A percentile compares a stretch with the other conserved stretches of the same genome.
These are phyloP conservation scores for Datnioides undecimradiatus DNA, from an alignment of 2,113 vertebrate genomes.

Conservation along the genomic window DNA sequence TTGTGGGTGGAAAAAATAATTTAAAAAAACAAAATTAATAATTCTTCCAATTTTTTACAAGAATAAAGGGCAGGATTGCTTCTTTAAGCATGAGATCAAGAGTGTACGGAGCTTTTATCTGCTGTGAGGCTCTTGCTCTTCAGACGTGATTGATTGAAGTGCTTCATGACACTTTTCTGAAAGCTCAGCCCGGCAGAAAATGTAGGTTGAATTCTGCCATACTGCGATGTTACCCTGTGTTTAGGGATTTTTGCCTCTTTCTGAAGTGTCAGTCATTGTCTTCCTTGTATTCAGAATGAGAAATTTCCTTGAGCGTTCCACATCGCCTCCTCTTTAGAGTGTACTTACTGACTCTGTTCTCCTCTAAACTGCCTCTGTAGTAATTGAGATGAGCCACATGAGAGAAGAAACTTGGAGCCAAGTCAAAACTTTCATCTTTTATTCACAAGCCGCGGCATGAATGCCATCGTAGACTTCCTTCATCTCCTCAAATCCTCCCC, in stretches of 20 bases:
- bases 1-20: background rate
- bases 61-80: background rate
- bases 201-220: constrained; percentile 4
- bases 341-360: constrained; percentile 40
- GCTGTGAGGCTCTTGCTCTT: background rate
- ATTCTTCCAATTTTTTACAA: background rate
- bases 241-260: constrained; percentile 31
- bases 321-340: constrained; percentile 19
- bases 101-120: background rate
- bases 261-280: constrained; percentile 51
- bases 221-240: constrained; percentile 18
- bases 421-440: constrained; percentile 76
- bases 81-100: background rate
- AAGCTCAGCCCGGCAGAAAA: background rate
- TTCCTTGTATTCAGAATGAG: constrained; percentile 47
- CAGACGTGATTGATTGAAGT: constrained; percentile 51
- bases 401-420: constrained; percentile 49
- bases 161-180: constrained; percentile 16
- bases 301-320: constrained; percentile 30
- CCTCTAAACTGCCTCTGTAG: constrained; percentile 36
- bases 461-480: constrained; percentile 46
- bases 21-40: background rate
- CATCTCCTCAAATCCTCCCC: constrained; percentile 38
- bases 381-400: constrained; percentile 65
- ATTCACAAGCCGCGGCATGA: constrained; percentile 60